phyloP scores from a whole-genome alignment of 1,140 invertebrate species.

The Archegozetes longisetosus region DNA sequence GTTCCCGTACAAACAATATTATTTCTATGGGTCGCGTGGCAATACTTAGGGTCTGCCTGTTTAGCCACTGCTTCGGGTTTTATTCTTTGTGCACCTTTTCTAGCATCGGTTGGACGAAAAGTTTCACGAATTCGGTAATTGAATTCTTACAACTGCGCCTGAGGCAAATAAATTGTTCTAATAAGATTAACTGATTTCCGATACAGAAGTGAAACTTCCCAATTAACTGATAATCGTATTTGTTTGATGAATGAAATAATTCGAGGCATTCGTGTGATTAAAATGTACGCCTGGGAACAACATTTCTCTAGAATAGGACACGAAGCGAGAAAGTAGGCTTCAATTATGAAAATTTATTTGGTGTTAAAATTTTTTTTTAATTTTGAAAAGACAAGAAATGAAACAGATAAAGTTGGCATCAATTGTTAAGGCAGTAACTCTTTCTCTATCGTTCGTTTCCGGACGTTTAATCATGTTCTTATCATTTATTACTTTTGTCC shows the following conservation, averaged over 20 bases:
- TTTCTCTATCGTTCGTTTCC: constrained; percentile 25
- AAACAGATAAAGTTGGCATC: constrained; percentile 46
- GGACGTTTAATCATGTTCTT: constrained; percentile 54
- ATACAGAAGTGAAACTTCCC: background rate
- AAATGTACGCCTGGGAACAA: constrained; percentile 58
- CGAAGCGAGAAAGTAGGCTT: constrained; percentile 29
- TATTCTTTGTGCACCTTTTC: constrained; percentile 31
- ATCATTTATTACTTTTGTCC: constrained; percentile 49
- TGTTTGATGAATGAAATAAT: constrained; percentile 79
- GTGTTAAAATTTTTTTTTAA: background rate
- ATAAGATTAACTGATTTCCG: too few relatives aligned
- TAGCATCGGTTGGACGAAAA: constrained; percentile 30
- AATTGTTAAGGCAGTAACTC: constrained; percentile 49
- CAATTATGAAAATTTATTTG: background rate
- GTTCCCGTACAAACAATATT: constrained; percentile 55
- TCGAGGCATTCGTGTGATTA: constrained; percentile 73
- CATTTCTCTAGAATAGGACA: constrained; percentile 49
- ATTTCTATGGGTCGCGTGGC: constrained; percentile 17
- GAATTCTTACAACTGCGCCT: too few relatives aligned
- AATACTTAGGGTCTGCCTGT: constrained; percentile 26
- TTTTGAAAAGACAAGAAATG: constrained; percentile 41
- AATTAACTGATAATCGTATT: constrained; percentile 11
- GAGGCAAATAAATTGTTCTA: constrained; percentile 7
- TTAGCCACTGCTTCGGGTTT: constrained; percentile 31
- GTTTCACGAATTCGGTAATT: background rate